Conservation (phyloP, 2,113 vertebrate species). For the Rhinogobius similis region DNA sequence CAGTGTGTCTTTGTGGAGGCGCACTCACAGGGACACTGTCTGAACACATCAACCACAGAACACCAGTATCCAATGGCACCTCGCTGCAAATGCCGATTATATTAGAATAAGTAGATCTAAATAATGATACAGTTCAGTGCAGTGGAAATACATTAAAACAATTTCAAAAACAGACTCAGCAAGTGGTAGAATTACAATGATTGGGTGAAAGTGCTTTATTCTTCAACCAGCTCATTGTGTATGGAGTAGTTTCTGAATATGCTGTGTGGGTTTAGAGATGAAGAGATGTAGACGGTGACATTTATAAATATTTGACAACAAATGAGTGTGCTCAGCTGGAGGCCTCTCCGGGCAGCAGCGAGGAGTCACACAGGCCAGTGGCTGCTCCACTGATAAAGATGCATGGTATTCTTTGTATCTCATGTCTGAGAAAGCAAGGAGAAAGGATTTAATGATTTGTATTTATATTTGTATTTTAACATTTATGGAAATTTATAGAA, state of each 20-base stretch:
- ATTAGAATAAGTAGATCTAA: slow-evolving; percentile 30
- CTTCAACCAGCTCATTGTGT: slow-evolving; percentile 36
- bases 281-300: slow-evolving; percentile 40
- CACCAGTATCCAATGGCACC: slow-evolving; percentile 51
- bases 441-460: slow-evolving; percentile 4
- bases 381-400: slow-evolving; percentile 9
- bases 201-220: background rate
- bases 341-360: slow-evolving; percentile 39
- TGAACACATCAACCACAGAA: slow-evolving; percentile 62
- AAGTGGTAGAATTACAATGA: background rate
- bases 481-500: too few relatives aligned
- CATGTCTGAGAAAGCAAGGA: slow-evolving; percentile 9
- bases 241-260: slow-evolving; percentile 29
- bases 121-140: background rate
- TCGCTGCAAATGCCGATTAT: slow-evolving; percentile 23
- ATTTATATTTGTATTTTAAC: too few relatives aligned
- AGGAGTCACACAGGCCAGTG: slow-evolving; percentile 49
- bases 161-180: slow-evolving; percentile 4
- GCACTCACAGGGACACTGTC: slow-evolving; percentile 54
- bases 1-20: slow-evolving; percentile 58
- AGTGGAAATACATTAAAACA: slow-evolving; percentile 6
- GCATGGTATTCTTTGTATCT: slow-evolving; percentile 20
- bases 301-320: slow-evolving; percentile 72
- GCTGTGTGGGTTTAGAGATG: slow-evolving; percentile 41
- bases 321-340: slow-evolving; percentile 58